Base-by-base conservation (phyloP, 2,113 vertebrate genomes). In the Nannobrachium achirus region DNA sequence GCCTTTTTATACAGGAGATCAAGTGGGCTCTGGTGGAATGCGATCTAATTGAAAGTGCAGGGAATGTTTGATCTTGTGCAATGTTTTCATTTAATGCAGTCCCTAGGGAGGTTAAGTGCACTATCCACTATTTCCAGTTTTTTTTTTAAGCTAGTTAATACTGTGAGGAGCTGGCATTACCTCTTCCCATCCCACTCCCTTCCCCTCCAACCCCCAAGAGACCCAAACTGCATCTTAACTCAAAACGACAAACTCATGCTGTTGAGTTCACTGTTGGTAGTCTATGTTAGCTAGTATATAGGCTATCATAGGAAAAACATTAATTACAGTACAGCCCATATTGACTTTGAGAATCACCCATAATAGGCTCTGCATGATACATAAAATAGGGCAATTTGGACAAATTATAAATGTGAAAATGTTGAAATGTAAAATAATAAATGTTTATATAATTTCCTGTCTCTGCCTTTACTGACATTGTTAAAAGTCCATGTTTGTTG, bases 11-110 rank as follows among this genome's bases (percentile, higher is more conserved):
- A 71, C 65, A 38, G 65, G 56, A 67, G 74, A 85, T 86, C 75
- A 88, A 86, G 69, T 70, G 57, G 67, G 53, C 62, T 82, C 79
- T 61, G 73, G 62, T 79, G 73, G 63, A 74, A 63, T 69, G 61
- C 25, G 45, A 62, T 80, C 63, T 76, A 73, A 83, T 80, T 83
- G 63, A 84, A 75, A 80, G 62, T 68, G 66, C 53, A 76, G 51
- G 7, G 16, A 58, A 76, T 66, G 60, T 90, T 80, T 84, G 71
- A 84, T 81, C 66, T 81, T 40, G 6, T 33, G 25, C 25, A 6
- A 53, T 59, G 53, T 83, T 84, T 78, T 76, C n/a, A 79, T 73
- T 73, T 73, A 71, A 68, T 56, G 44, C 49, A 7, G 9, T 66
- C 79, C 67, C 68, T 2, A 1, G 75, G 67, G 68, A 80, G 45